Base-by-base conservation (phyloP, 2,113 vertebrate species). In the Ictalurus furcatus region DNA sequence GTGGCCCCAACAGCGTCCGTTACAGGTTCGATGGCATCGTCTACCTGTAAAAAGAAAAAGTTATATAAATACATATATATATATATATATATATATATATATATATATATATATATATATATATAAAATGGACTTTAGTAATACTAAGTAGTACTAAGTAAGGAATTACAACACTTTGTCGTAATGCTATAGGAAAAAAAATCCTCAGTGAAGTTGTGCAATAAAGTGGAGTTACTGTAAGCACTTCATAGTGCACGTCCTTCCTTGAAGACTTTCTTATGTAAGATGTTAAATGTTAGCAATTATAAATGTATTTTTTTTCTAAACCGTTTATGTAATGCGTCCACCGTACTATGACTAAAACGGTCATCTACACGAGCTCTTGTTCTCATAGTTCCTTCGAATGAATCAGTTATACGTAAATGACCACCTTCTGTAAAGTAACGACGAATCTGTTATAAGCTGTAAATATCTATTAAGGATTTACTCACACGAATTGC, bases 1-100 rank as follows among this genome's bases (percentile, higher is more conserved):
- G 76, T 97, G 97, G 74, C 98, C 97, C 98, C 98, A 99, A 93
- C 98, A 99, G 67, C 97, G 96, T 67, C 98, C 98, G 1, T 96
- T 98, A 91, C 98, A 99, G 5, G 97, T 97, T 73, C 98, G 97
- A 91, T 98, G 97, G 92, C 98, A 99, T 28, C 96, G 96, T 85
- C 96, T 96, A 96, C 98, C 98, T 99, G 92, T 28, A 91, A 16
- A 56, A 19, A 40, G 19, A 17, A 16, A 19, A 73, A 16, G 34
- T 34, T 34, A 34, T 34, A 19, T 37, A 37, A 40, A 40, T 40
- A 40, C 37, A 40, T 40, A 40, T 40, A 40, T 40, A 40, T 40
- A 40, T 40, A 40, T 40, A 40, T 40, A 40, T 3, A 40, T 3
- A 40, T 3, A 40, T 3, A 40, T 40, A 40, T 40, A 40, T 40